These are phyloP conservation scores for Meta bourneti DNA, from an alignment of 2,888 invertebrate genomes.

Conservation along the genomic window DNA sequence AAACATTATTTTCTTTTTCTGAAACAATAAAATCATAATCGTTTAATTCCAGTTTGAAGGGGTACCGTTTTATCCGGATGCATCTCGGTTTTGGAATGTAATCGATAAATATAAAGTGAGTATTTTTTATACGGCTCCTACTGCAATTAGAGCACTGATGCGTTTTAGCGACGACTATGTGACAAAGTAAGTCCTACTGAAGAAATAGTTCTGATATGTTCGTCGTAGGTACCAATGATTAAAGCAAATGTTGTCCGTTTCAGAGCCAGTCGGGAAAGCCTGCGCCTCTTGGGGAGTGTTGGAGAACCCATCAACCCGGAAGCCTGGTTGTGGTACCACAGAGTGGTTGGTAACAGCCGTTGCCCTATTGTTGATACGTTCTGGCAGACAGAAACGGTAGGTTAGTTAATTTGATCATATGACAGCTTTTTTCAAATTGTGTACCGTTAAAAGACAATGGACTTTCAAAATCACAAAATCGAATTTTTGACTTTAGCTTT, in stretches of 20 bases:
- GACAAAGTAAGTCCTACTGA: conserved; percentile 83
- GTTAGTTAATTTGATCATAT: background rate
- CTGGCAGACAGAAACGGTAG: conserved; percentile 98
- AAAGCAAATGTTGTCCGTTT: conserved; percentile 20
- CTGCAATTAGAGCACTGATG: conserved; percentile 97
- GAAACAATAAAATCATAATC: background rate
- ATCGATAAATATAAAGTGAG: conserved; percentile 95
- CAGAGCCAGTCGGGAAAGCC: conserved; percentile 85
- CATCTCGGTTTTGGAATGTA: conserved; percentile 95
- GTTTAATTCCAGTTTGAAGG: conserved; percentile 90
- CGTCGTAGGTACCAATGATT: background rate
- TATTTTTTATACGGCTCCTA: conserved; percentile 99
- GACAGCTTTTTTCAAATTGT: background rate
- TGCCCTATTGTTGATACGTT: conserved; percentile 97
- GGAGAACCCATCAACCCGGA: conserved; percentile 99
- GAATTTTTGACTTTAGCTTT: no score
- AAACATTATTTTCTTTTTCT: background rate
- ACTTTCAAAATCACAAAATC: no score
- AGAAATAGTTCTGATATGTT: background rate
- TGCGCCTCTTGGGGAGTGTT: conserved; percentile 95
- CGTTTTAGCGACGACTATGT: conserved; percentile 94
- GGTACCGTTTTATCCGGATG: conserved; percentile 95
- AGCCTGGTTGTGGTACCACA: conserved; percentile 97
- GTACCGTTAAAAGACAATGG: background rate
- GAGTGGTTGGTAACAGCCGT: conserved; percentile 81